These are phyloP conservation scores for Drosophila atripex DNA, from an alignment of 2,888 invertebrate species.

Conservation along the genomic window DNA sequence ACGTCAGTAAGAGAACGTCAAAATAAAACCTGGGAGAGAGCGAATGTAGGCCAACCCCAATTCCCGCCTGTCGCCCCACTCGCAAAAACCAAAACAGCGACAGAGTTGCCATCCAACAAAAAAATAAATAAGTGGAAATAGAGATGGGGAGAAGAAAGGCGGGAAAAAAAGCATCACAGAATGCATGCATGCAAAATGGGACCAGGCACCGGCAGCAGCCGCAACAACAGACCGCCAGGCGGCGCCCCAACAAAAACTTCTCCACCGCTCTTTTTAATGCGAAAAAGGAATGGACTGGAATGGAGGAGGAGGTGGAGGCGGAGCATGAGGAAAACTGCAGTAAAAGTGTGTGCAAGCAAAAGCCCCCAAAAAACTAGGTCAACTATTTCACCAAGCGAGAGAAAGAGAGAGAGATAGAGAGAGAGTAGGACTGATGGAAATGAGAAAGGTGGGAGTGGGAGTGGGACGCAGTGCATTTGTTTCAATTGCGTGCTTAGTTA, in stretches of 20 bases:
- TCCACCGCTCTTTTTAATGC: slow-evolving; percentile 41
- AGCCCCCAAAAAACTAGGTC: slow-evolving; percentile 75
- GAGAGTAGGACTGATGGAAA: not conserved
- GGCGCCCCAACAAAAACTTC: slow-evolving; percentile 55
- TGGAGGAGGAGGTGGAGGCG: slow-evolving; percentile 8
- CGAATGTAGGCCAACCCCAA: slow-evolving; percentile 70
- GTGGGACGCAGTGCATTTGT: slow-evolving; percentile 54
- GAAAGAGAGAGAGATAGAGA: slow-evolving; percentile 9
- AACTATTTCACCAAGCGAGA: slow-evolving; percentile 64
- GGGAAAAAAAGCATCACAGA: slow-evolving; percentile 38
- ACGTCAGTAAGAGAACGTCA: not conserved
- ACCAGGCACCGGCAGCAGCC: slow-evolving; percentile 16
- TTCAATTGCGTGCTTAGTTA: slow-evolving; percentile 78
- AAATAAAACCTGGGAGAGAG: slow-evolving; percentile 54
- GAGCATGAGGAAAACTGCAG: slow-evolving; percentile 55
- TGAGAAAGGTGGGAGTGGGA: not conserved
- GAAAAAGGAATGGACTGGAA: slow-evolving; percentile 1
- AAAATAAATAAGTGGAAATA: not conserved
- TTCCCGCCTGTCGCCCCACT: slow-evolving; percentile 19
- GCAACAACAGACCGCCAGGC: slow-evolving; percentile 67
- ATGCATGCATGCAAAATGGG: slow-evolving; percentile 76
- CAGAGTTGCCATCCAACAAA: slow-evolving; percentile 65
- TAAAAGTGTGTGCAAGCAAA: slow-evolving; percentile 71
- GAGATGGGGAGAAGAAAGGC: not conserved
- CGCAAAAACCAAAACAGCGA: slow-evolving; percentile 55